phyloP scores from a whole-genome alignment of 1,140 invertebrate genomes.

The Melitaea cinxia region DNA sequence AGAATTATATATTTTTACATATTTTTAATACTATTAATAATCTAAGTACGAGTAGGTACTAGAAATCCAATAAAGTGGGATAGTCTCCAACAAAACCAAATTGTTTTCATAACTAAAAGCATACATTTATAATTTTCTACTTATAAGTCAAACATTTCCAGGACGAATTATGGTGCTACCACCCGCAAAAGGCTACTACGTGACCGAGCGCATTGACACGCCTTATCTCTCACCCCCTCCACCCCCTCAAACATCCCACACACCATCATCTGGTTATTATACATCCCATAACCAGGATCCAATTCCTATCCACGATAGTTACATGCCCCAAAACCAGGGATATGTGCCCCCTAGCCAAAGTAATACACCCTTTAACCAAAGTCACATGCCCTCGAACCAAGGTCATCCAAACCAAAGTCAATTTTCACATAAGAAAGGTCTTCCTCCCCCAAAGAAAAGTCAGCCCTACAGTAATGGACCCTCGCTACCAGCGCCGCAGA shows the following conservation, averaged over 20 bases:
- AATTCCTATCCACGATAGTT: background rate
- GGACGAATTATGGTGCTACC: conserved; percentile 72
- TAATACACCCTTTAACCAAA: conserved; percentile 8
- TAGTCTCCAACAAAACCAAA: too few relatives aligned
- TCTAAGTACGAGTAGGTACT: too few relatives aligned
- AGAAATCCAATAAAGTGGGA: too few relatives aligned
- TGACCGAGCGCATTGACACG: conserved; percentile 68
- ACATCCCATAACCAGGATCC: conserved; percentile 5
- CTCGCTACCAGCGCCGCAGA: conserved; percentile 39
- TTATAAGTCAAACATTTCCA: conserved; percentile 25
- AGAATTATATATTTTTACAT: too few relatives aligned
- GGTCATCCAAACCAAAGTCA: conserved; percentile 5
- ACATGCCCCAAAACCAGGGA: background rate
- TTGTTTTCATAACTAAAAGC: too few relatives aligned
- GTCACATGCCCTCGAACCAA: conserved; percentile 5
- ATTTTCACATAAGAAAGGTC: conserved; percentile 28
- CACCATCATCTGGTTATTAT: background rate
- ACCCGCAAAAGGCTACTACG: conserved; percentile 71
- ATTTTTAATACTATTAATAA: too few relatives aligned
- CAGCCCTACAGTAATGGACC: conserved; percentile 32
- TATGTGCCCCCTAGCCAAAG: conserved; percentile 20
- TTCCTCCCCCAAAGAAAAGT: conserved; percentile 13
- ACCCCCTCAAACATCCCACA: conserved; percentile 29
- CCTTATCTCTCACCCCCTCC: conserved; percentile 53
- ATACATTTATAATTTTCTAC: too few relatives aligned